Evolutionary conservation across 2,113 vertebrate genomes (phyloP), one percentile per base, ranked within the genome.

Genomic region (Rutilus rutilus): DNA sequence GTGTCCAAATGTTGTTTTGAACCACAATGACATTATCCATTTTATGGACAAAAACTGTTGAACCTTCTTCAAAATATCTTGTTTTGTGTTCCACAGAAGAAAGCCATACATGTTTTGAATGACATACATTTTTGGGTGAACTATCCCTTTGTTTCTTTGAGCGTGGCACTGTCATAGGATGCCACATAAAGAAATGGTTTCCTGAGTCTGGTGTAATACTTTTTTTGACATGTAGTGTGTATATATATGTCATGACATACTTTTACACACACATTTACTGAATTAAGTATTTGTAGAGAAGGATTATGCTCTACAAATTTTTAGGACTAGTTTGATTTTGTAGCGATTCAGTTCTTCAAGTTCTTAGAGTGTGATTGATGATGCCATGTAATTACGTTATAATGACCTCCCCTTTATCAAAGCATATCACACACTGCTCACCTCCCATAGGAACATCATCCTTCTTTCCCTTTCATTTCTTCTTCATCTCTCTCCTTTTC

Each of bases 371-470:
- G 52, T 65, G 39, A 30, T 75, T 2, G 33, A 21, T 60, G 11
- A 19, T 65, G 59, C 65, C 14, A 69, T 76, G 59, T 82, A 82
- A 85, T 81, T 81, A 65, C 6, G 11, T 60, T 47, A 59, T 67
- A 78, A 45, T 80, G 57, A 82, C 62, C 62, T 82, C 30, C 77
- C 19, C 27, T 82, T 82, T 85, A 85, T 77, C 83, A 67, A 6
- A 33, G 78, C 7, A 3, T 21, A 39, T 76, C 47, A 75, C 78
- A 12, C 12, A 6, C 65, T 64, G 25, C 33, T 60, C 69, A 65
- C 59, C 30, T 57, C 60, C 21, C 47, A 30, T 30, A 69, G 78
- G 62, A 82, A 52, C 80, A 82, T 8, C 42, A 36, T 82, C 62
- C 27, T 45, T 64, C 36, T 14, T 79, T 78, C 36, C 57, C 14